Conservation (phyloP, 1,140 invertebrate species). For the Bemisia tabaci region DNA sequence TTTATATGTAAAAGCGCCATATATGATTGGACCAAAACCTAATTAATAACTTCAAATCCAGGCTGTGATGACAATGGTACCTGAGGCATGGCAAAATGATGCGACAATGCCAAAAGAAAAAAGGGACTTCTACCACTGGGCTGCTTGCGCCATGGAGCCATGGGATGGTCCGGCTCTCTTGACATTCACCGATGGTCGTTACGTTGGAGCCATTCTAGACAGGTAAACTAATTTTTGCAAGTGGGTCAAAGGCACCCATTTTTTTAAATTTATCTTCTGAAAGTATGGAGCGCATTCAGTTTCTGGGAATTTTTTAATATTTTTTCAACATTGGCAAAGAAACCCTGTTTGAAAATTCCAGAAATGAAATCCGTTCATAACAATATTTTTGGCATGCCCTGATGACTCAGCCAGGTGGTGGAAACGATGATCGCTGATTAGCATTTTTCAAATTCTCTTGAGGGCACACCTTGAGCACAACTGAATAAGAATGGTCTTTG, state of each 20-base stretch:
- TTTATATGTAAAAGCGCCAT: no score
- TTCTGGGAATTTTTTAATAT: not conserved
- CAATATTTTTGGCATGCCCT: no score
- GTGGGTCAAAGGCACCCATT: no score
- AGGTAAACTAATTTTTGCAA: constrained; percentile 36
- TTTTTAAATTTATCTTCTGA: no score
- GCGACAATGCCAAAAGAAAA: constrained; percentile 82
- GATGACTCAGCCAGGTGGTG: no score
- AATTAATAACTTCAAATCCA: no score
- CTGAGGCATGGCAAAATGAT: constrained; percentile 98
- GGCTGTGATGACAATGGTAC: constrained; percentile 99
- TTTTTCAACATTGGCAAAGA: not conserved
- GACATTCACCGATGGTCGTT: constrained; percentile 96
- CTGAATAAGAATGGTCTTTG: no score
- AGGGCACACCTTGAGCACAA: no score
- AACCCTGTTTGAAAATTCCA: not conserved
- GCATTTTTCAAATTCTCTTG: no score
- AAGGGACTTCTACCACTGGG: constrained; percentile 93
- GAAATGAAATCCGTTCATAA: not conserved
- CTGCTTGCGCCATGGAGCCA: constrained; percentile 93
- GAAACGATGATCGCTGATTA: no score
- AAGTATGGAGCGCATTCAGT: no score
- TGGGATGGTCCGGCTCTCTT: constrained; percentile 96
- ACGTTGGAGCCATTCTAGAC: constrained; percentile 80
- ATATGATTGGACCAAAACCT: no score